Evolutionary conservation across 2,888 invertebrate genomes (phyloP), one percentile per base, ranked within the genome.

Genomic region (Gymnocheta viridis): DNA sequence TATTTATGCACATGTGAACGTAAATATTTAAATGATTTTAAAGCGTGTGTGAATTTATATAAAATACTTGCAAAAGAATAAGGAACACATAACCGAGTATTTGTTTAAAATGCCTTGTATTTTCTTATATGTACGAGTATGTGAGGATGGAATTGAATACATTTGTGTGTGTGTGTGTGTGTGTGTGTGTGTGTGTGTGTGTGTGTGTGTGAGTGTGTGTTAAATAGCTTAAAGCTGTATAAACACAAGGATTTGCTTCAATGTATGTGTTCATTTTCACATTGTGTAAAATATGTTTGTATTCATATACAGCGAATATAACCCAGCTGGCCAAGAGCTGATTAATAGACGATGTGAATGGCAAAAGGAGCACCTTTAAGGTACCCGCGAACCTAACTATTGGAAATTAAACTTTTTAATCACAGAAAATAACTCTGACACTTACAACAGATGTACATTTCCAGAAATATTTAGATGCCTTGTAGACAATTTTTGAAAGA

Each of bases 181-280:
- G 24, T 54, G 4, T 44, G 32, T 24, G n/a, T 67, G 4, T 78
- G 2, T 35, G 14, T 10, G 4, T 29, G 24, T 24, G 10, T 62
- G 9, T 47, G 44, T n/a, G 10, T 78, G 7, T 78, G 32, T 19
- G 27, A 35, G 6, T 24, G 41, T 32, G 19, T 49, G 7, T 70
- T 60, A 32, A 47, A 69, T 47, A 66, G 66, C 64, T 66, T 38
- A 64, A 74, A 35, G 58, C 64, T 66, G n/a, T 76, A 49, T 38
- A 56, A 76, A 47, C 49, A 66, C 14, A 64, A 49, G 69, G 60
- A 64, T 76, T 76, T 74, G 6, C 35, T 54, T 41, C 47, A 64
- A 44, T 17, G 32, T 66, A 47, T 77, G 56, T 44, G 67, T 72
- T 60, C 49, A 47, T 12, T 60, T 72, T 47, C 35, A 41, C 70